Evolutionary conservation across 2,113 vertebrate species (phyloP).

Genomic region (Pan paniscus): DNA sequence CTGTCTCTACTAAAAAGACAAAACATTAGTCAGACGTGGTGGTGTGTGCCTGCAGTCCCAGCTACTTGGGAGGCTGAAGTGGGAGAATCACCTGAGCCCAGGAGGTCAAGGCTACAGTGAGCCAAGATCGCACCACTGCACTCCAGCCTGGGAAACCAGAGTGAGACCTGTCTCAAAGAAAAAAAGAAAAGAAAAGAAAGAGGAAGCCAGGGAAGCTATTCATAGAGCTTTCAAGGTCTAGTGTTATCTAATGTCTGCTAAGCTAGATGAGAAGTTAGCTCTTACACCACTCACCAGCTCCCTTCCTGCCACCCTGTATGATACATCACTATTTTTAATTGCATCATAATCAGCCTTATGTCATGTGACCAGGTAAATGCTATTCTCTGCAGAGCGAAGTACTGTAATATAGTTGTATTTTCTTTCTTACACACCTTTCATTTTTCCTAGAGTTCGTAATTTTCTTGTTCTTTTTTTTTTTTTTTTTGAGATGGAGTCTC

Average conservation of each 20-base stretch:
- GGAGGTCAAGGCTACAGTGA: too few relatives aligned
- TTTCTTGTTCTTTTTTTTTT: not conserved
- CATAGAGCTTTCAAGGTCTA: not conserved
- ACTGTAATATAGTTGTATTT: not conserved
- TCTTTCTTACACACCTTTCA: not conserved
- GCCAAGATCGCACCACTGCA: too few relatives aligned
- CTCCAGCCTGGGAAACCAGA: too few relatives aligned
- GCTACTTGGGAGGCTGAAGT: too few relatives aligned
- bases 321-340: not conserved
- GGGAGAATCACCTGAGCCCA: too few relatives aligned
- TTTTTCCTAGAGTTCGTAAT: not conserved
- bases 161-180: too few relatives aligned
- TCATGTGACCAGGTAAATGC: not conserved
- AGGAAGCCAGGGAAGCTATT: too few relatives aligned
- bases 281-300: not conserved
- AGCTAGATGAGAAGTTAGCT: not conserved
- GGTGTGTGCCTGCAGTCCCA: too few relatives aligned
- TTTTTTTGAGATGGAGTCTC: too few relatives aligned
- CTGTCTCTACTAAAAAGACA: too few relatives aligned
- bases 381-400: not conserved
- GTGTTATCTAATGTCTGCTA: not conserved
- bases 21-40: too few relatives aligned
- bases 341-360: not conserved
- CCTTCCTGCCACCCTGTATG: not conserved
- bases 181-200: too few relatives aligned